Evolutionary conservation across 2,888 invertebrate species (phyloP).

Genomic region (Achlya flavicornis): DNA sequence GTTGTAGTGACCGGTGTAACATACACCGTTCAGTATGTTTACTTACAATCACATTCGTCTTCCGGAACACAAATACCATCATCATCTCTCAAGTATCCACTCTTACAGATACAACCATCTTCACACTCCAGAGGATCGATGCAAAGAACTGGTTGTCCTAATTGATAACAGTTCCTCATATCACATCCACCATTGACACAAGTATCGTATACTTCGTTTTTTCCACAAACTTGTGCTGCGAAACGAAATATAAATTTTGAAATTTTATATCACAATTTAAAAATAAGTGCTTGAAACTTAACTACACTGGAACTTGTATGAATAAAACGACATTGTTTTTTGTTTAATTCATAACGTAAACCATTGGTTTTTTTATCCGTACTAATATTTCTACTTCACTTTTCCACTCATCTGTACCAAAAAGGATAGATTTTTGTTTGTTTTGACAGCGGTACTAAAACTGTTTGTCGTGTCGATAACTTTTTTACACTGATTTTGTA

Average conservation of each 20-base stretch:
- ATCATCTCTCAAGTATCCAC: constrained; percentile 29
- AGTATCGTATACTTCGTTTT: constrained; percentile 33
- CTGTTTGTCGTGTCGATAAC: no score
- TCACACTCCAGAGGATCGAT: constrained; percentile 35
- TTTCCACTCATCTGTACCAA: no score
- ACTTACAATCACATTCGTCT: constrained; percentile 34
- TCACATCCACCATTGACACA: constrained; percentile 49
- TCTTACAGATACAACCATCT: constrained; percentile 41
- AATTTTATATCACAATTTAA: neutral
- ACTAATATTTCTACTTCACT: no score
- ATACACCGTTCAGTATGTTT: neutral
- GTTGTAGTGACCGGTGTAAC: no score
- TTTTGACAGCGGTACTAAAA: no score
- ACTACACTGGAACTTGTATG: no score
- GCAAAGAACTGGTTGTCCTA: constrained; percentile 35
- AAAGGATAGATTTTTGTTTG: no score
- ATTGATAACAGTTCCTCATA: constrained; percentile 39
- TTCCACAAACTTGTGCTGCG: neutral
- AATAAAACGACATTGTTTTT: no score
- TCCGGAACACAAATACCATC: constrained; percentile 43
- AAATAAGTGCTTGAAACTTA: no score
- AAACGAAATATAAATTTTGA: neutral
- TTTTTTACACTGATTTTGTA: no score
- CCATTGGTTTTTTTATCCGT: no score
- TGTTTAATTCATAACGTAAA: no score